Conservation (phyloP, 2,797 vertebrate species). For the Pyrocephalus nanus region DNA sequence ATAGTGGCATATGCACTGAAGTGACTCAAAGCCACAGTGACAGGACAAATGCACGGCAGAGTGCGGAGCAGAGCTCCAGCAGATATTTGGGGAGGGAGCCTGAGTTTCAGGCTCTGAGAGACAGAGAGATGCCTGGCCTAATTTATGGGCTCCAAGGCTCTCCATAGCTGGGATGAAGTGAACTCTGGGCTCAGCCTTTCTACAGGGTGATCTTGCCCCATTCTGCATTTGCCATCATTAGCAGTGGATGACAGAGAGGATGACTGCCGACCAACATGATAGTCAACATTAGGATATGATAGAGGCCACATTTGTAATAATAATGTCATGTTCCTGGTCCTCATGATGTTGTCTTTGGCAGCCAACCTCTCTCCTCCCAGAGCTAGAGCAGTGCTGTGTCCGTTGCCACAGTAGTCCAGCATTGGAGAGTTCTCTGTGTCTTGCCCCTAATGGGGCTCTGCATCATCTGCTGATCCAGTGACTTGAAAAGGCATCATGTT, state of each 20-base stretch:
- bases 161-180: not conserved
- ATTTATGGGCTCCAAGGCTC: not conserved
- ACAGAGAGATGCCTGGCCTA: not conserved
- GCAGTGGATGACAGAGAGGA: not conserved
- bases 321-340: not conserved
- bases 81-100: not conserved
- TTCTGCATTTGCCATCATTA: not conserved
- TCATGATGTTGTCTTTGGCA: not conserved
- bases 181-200: not conserved
- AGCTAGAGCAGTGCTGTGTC: fast-evolving
- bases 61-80: not conserved
- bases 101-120: not conserved
- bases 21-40: not conserved
- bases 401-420: not conserved
- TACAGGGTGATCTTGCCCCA: not conserved
- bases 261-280: not conserved
- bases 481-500: not conserved
- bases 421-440: not conserved
- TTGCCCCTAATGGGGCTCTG: not conserved
- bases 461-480: not conserved
- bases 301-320: not conserved
- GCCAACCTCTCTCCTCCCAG: not conserved
- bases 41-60: fast-evolving
- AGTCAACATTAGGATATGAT: not conserved
- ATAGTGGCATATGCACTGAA: not conserved